Conservation (phyloP, 2,113 vertebrate genomes). For the Paedocypris sp. region DNA sequence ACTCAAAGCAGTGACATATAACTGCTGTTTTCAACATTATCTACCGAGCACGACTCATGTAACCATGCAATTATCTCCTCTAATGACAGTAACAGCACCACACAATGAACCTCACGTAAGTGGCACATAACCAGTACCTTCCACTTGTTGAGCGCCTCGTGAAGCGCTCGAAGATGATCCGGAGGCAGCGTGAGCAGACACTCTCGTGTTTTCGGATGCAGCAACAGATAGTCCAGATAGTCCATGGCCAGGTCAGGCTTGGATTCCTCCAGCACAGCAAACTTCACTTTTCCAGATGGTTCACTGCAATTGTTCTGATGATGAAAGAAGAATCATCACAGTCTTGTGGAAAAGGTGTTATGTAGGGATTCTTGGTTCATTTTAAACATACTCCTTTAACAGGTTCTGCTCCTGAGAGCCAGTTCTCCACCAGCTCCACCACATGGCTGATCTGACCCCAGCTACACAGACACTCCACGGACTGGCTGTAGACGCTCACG, state of each 20-base stretch:
- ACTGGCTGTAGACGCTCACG: constrained; percentile 56
- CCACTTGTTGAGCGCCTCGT: constrained; percentile 62
- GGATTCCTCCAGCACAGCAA: constrained; percentile 54
- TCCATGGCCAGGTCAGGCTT: constrained; percentile 76
- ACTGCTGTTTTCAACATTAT: neutral
- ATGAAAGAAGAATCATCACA: neutral
- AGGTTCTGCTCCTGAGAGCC: constrained; percentile 62
- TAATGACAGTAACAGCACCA: neutral
- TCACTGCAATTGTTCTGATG: constrained; percentile 46
- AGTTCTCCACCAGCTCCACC: constrained; percentile 73
- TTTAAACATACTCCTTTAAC: constrained; percentile 61
- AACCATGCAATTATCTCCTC: neutral
- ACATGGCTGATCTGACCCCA: constrained; percentile 76
- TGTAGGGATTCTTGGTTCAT: too few species aligned
- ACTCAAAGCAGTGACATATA: neutral
- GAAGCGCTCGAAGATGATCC: constrained; percentile 64
- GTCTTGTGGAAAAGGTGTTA: too few species aligned
- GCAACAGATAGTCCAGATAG: constrained; percentile 78
- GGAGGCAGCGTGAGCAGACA: constrained; percentile 59
- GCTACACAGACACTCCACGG: constrained; percentile 82
- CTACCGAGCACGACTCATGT: neutral
- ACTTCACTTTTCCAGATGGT: constrained; percentile 54
- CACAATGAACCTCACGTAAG: neutral
- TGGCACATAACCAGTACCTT: constrained; percentile 55
- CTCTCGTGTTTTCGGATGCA: constrained; percentile 57